phyloP scores from a whole-genome alignment of 2,797 vertebrate species.

The Cryptoblepharus egeriae region DNA sequence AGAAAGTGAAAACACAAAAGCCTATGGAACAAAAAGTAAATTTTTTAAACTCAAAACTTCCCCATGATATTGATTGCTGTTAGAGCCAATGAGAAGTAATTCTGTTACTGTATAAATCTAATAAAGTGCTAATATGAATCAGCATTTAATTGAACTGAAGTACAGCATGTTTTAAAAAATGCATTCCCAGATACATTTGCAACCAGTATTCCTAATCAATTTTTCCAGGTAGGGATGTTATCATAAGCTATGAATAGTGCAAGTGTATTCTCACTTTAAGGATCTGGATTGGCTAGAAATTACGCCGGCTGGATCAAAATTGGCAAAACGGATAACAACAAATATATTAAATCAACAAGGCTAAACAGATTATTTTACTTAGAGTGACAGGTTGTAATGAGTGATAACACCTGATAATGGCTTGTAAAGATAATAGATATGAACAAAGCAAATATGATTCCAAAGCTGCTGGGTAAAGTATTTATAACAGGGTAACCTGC shows the following conservation, averaged over 20 bases:
- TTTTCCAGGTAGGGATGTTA: neutral
- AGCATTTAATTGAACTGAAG: neutral
- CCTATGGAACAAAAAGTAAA: too few relatives aligned
- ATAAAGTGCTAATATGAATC: too few relatives aligned
- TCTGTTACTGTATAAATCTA: too few relatives aligned
- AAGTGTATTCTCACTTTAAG: neutral
- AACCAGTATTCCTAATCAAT: neutral
- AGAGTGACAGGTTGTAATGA: conserved; percentile 15
- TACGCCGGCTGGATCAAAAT: conserved; percentile 5
- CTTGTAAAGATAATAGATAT: conserved; percentile 31
- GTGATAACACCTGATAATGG: conserved; percentile 21
- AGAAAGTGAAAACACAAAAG: too few relatives aligned
- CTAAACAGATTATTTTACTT: conserved; percentile 24
- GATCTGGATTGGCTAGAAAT: conserved; percentile 5
- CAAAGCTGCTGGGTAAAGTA: neutral
- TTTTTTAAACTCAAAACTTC: too few relatives aligned
- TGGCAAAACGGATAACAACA: conserved; percentile 12
- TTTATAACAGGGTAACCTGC: conserved; percentile 15
- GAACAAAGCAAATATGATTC: conserved; percentile 24
- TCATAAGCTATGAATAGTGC: neutral
- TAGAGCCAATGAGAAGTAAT: too few relatives aligned
- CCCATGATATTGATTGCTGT: too few relatives aligned
- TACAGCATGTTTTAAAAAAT: neutral
- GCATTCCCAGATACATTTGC: neutral
- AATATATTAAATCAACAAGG: conserved; percentile 27